A percentile compares a stretch with the other conserved stretches of the same genome.
These are phyloP conservation scores for Henicopernis longicauda DNA, from an alignment of 2,113 vertebrate species.

Conservation along the genomic window DNA sequence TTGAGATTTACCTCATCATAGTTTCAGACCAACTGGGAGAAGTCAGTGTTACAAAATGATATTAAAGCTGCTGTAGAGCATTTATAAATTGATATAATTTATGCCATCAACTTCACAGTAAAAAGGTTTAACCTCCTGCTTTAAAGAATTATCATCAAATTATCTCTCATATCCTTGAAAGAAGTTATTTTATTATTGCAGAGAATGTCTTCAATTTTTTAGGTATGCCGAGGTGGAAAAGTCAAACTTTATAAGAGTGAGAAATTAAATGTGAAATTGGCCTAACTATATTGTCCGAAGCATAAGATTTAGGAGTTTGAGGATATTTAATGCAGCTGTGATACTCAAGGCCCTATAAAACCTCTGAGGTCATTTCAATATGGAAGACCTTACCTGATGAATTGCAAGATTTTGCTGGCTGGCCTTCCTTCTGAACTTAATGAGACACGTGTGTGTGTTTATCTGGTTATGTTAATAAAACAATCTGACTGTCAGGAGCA, in stretches of 20 bases:
- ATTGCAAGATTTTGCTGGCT: not conserved
- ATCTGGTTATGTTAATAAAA: not conserved
- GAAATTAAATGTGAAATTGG: slow-evolving; percentile 8
- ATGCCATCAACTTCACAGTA: not conserved
- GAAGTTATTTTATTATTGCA: slow-evolving; percentile 24
- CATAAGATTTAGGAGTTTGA: not conserved
- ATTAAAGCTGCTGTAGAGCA: not conserved
- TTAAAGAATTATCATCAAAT: slow-evolving; percentile 21
- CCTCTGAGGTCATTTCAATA: not conserved
- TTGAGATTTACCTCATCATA: not conserved
- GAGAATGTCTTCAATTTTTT: slow-evolving; percentile 23
- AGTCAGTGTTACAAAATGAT: not conserved
- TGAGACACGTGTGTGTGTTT: not conserved
- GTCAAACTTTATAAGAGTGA: not conserved
- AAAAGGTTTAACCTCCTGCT: slow-evolving; percentile 13
- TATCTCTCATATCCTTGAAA: not conserved
- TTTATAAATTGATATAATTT: slow-evolving; percentile 21
- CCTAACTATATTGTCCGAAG: not conserved
- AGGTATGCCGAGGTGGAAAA: not conserved
- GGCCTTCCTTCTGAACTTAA: not conserved
- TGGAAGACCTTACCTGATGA: not conserved
- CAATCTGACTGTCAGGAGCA: not conserved
- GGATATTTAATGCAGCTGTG: not conserved
- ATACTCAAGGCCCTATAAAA: not conserved
- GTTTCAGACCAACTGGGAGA: not conserved